Evolutionary conservation across 1,140 invertebrate genomes (phyloP).

Genomic region (Platorchestia sp.): DNA sequence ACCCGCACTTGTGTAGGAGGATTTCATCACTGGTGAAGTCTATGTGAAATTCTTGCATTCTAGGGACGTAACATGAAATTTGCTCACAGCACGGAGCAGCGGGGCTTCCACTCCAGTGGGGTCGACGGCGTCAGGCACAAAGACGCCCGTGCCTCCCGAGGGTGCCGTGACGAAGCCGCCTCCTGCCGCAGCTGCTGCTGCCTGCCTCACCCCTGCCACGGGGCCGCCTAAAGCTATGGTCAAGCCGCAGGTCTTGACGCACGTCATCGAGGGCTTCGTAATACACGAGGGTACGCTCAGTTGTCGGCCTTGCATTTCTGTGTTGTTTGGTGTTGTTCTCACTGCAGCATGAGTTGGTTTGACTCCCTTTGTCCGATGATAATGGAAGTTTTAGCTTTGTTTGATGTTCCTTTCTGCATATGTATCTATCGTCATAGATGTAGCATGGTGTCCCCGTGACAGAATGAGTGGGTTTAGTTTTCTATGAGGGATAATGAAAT

Average conservation of each 20-base stretch:
- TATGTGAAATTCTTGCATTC: background rate
- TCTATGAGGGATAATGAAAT: too few species aligned
- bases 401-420: too few species aligned
- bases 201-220: conserved; percentile 66
- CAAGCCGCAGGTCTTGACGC: conserved; percentile 94
- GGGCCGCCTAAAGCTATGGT: conserved; percentile 89
- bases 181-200: conserved; percentile 30
- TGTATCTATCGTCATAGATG: too few species aligned
- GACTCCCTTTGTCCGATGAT: too few species aligned
- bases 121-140: background rate
- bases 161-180: conserved; percentile 64
- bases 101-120: background rate
- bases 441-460: too few species aligned
- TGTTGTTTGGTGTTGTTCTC: background rate
- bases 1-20: too few species aligned
- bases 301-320: background rate
- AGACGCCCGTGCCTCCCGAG: conserved; percentile 5
- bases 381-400: too few species aligned
- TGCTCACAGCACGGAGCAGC: background rate
- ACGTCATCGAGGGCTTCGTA: conserved; percentile 96
- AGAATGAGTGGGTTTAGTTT: too few species aligned
- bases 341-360: background rate
- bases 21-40: background rate
- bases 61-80: background rate
- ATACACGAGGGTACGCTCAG: conserved; percentile 85